Base-by-base conservation (phyloP, 35 echinoderm and acorn worm species). In the Hemicentrotus pulcherrimus region DNA sequence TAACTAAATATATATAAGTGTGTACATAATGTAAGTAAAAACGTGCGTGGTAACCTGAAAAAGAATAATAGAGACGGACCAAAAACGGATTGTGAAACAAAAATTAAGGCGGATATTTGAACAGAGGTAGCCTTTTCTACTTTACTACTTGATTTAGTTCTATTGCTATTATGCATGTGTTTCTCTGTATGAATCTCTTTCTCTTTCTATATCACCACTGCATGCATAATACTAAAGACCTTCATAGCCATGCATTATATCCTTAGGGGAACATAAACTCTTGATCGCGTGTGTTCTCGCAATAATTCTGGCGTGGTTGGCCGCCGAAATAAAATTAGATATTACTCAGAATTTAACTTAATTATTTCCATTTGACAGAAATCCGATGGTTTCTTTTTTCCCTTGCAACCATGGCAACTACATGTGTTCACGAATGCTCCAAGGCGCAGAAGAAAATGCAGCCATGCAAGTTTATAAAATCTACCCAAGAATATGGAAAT, bases 271-370 rank as follows among this genome's bases (percentile, higher is more conserved):
- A 78, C 65, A 28, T 78, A 78, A 78, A 78, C 65, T 78, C 65
- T 28, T 78, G 65, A 78, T 78, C 65, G 88, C 88, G 32, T 45
- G 88, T 90, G 88, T 46, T 90, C 46, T 9, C n/a, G 32, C 46
- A 33, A 90, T 90, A 90, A 90, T 90, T 90, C 65, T 90, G 88
- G 88, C 88, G 32, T 90, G 88, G 15, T 90, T 32, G 88, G 88
- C 48, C 91, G 45, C 88, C 88, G 48, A 93, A 93, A 93, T 93
- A 58, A 93, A 93, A 93, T 93, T 93, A 93, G 91, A 93, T 93
- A 93, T 93, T 93, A 93, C 46, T 47, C 46, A 93, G 91, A 93
- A 47, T 47, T 93, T 93, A 93, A 93, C 91, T 93, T 93, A 58
- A 93, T 93, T 93, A 93, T 58, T 58, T 50, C 91, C 46, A 31